Conservation (phyloP, 2,888 invertebrate genomes). For the Hirtodrosophila confusa region DNA sequence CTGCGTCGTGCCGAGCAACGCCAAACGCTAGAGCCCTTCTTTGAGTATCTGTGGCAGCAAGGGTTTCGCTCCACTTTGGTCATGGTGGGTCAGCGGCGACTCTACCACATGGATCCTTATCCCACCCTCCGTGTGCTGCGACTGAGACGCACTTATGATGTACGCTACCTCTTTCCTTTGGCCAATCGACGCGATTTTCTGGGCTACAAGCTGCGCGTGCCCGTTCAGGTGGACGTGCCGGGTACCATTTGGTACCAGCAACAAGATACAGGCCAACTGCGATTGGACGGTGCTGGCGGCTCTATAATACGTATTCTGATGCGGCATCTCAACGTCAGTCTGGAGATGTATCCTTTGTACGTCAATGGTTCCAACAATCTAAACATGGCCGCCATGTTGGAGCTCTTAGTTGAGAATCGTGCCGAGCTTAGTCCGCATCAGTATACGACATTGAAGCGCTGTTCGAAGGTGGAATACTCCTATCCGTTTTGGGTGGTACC, state of each 20-base stretch:
- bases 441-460: constrained; percentile 46
- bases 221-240: constrained; percentile 66
- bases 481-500: constrained; percentile 53
- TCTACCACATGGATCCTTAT: constrained; percentile 69
- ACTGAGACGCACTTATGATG: constrained; percentile 11
- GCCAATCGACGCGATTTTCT: constrained; percentile 27
- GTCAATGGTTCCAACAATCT: constrained; percentile 57
- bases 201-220: constrained; percentile 60
- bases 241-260: constrained; percentile 58
- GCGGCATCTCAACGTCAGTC: constrained; percentile 55
- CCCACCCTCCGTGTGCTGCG: constrained; percentile 48
- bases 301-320: constrained; percentile 51
- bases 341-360: constrained; percentile 43
- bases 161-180: constrained; percentile 44
- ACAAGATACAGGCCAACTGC: neutral
- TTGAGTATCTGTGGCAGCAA: constrained; percentile 51
- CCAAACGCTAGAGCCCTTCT: constrained; percentile 30
- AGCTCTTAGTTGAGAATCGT: constrained; percentile 28
- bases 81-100: constrained; percentile 30
- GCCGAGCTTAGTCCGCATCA: constrained; percentile 65
- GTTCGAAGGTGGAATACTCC: constrained; percentile 54
- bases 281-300: constrained; percentile 60
- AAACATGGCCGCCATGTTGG: constrained; percentile 44
- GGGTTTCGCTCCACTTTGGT: constrained; percentile 61
- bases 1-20: constrained; percentile 9